Base-by-base conservation (phyloP, 2,888 invertebrate genomes). In the Diaphora mendica region DNA sequence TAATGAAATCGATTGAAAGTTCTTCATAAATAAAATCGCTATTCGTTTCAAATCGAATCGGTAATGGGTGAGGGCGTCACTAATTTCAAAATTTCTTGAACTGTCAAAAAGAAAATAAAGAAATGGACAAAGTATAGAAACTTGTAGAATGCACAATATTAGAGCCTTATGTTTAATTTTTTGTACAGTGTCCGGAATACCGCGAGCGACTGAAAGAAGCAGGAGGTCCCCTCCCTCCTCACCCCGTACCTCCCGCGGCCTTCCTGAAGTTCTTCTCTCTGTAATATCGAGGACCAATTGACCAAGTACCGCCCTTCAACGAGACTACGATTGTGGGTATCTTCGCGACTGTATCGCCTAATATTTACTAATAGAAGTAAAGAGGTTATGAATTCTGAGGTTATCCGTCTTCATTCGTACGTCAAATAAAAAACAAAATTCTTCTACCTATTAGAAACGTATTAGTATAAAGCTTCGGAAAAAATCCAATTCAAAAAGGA, bases 201-300 rank as follows among this genome's bases (percentile, higher is more conserved):
- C 97, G 97, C 85, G 98, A 97, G 89, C 97, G 98, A 70, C 94
- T 98, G 80, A 97, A 97, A 90, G 97, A 98, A 89, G 98, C 98
- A 23, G 98, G 98, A 74, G 97, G 97, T 2, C 96, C 97, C 0
- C 96, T 97, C 62, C 97, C 97, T 8, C 98, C 98, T 75, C 97
- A 98, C 91, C 98, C 98, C 23, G 97, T 98, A 77, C 98, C 98
- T 39, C 98, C 98, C 59, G 98, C 98, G 66, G 98, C 98, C 85
- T 98, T 98, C 95, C 96, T 98, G 72, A 98, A 98, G 93, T 98
- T 98, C 94, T 98, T 98, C 96, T 98, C 98, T 59, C 97, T 98
- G 93, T 98, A 97, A 89, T 73, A 35, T 15, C 68, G 30, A 23
- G 20, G 9, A 30, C 48, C 33, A 67, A 39, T 7, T 15, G 9